Base-by-base conservation (phyloP, 2,888 invertebrate species). In the Eupithecia subumbrata region DNA sequence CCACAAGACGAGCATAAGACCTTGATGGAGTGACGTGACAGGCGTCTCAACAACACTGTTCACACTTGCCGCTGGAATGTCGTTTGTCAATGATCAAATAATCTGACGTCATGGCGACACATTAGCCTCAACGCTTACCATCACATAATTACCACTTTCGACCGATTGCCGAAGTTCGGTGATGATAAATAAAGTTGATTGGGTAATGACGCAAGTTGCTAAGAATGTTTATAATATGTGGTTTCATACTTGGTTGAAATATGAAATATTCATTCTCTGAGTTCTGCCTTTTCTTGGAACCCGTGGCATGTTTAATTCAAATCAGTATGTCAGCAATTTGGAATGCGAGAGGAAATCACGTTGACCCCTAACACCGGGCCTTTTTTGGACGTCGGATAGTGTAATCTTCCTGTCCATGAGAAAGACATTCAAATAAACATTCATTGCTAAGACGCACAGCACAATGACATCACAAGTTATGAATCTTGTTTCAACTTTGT, bases 1-100 rank as follows among this genome's bases (percentile, higher is more conserved):
- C 85, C 87, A 68, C 68, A 85, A 92, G 90, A 90, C 87, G 88
- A 90, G 86, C 84, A 80, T 83, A 86, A 91, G 93, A 92, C 93
- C 94, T 93, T 93, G 94, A 74, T 93, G 93, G 75, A 82, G 83
- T 91, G 88, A 92, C 91, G 91, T 92, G 92, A 91, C 89, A 87
- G 86, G 91, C 86, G 88, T 90, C 88, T 90, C 87, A 91, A 92
- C 90, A 87, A 88, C 88, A 87, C 88, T 85, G 90, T 91, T 91
- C 90, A 90, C 92, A 90, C 91, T 91, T 88, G 86, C 86, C 90
- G 88, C 84, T 89, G 93, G 94, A 94, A 94, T 94, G 94, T 92
- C 91, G 94, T 93, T 94, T 93, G 93, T 93, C 93, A 93, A 92
- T 93, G 93, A 92, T 94, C 92, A 90, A 90, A 92, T 91, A 88